Percentiles rank a stretch among this genome's conserved stretches.
Evolutionary conservation across 2,797 vertebrate genomes (phyloP).

Genomic region (Parauchenoglanis ngamensis): DNA sequence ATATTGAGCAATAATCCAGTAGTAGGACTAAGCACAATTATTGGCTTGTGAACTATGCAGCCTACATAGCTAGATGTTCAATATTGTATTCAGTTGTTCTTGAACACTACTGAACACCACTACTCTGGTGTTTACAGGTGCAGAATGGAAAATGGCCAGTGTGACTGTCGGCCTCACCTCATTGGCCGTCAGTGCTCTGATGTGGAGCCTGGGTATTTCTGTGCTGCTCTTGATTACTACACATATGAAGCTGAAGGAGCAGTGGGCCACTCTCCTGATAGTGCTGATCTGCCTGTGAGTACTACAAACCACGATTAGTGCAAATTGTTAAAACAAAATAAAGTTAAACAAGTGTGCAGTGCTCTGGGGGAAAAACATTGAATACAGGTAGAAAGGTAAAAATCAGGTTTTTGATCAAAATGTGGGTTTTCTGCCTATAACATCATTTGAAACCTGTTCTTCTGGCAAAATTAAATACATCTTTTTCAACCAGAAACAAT

Average conservation of each 20-base stretch:
- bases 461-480: neutral
- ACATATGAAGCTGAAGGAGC: slow-evolving; percentile 83
- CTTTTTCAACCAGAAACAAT: neutral
- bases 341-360: neutral
- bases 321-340: neutral
- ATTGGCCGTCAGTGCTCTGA: slow-evolving; percentile 82
- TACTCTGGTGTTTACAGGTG: slow-evolving; percentile 69
- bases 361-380: neutral
- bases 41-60: neutral
- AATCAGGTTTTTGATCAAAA: neutral
- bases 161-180: slow-evolving; percentile 81
- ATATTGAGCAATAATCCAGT: neutral
- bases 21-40: neutral
- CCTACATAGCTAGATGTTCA: neutral
- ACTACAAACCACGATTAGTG: neutral
- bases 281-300: slow-evolving; percentile 79
- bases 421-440: neutral
- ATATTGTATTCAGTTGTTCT: neutral
- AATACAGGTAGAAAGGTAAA: neutral
- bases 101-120: neutral
- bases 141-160: slow-evolving; percentile 81
- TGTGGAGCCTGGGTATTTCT: slow-evolving; percentile 85
- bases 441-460: neutral
- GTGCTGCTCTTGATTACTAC: slow-evolving; percentile 82
- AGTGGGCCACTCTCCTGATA: slow-evolving; percentile 65